Evolutionary conservation across 2,797 vertebrate species (phyloP), one percentile per base, ranked within the genome.

Genomic region (Botia kubotai): DNA sequence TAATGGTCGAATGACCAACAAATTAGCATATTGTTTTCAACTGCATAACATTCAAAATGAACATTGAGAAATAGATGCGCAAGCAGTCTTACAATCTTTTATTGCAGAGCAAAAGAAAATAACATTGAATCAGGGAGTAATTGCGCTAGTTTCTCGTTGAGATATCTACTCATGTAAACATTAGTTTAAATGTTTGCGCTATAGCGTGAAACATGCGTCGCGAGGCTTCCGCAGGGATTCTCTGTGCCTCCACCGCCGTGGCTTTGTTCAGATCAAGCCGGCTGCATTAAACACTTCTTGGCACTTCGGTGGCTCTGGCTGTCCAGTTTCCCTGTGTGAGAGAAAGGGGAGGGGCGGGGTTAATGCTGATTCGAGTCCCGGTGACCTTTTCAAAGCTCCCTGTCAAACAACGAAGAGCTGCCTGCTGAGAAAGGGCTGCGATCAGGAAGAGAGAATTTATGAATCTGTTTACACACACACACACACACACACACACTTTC

Each of bases 211-310:
- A 66, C 1, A 33, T 39, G 57, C 26, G n/a, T 13, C 75, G 19
- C 4, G n/a, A 77, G 62, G 58, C 76, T 58, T 71, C 85, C 65
- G 43, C 23, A 2, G 80, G 80, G 68, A 77, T 52, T 48, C 68
- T 85, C 66, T 48, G 63, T 74, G 81, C 94, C 91, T 72, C 65
- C 70, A 48, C 48, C 65, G 19, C 17, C 43, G 0, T 65, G 75
- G 78, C 48, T 86, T 86, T 79, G 81, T 77, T 52, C 72, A 75
- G 81, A 83, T 87, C 86, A 84, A 73, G 90, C 92, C 81, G 96
- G 95, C 85, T 95, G 95, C 94, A 97, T 94, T 93, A 98, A 95
- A 90, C 95, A 97, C 93, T 96, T 97, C 94, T 96, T 98, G 83
- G 97, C 97, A 91, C 96, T 97, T 91, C 96, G 96, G 91, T 98